A percentile compares a stretch with the other conserved stretches of the same genome.
Evolutionary conservation across 2,888 invertebrate genomes (phyloP).

Genomic region (Brachyptera putata): DNA sequence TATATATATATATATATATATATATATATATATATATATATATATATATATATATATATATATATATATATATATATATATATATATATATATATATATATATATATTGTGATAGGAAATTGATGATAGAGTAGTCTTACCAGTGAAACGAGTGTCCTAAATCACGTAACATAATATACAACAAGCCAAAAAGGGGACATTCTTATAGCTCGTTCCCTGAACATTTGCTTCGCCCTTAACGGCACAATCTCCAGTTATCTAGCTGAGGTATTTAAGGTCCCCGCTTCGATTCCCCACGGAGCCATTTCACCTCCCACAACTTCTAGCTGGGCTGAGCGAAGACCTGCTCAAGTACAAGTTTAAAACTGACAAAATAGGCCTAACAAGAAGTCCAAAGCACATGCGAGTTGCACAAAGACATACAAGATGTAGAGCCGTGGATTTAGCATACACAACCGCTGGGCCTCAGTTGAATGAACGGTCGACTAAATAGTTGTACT

Average conservation of each 20-base stretch:
- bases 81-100: too few species aligned
- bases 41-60: too few species aligned
- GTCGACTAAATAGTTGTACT: background rate
- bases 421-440: too few species aligned
- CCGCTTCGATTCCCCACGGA: slow-evolving; percentile 1
- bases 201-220: too few species aligned
- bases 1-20: too few species aligned
- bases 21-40: too few species aligned
- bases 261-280: slow-evolving; percentile 12
- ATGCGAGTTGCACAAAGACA: background rate
- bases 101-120: too few species aligned
- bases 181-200: too few species aligned
- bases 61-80: too few species aligned
- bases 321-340: background rate
- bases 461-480: background rate
- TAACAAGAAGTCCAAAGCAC: background rate
- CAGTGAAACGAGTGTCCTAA: too few species aligned
- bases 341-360: slow-evolving; percentile 13
- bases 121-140: too few species aligned
- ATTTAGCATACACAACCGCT: background rate
- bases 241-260: slow-evolving; percentile 1
- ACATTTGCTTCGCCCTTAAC: background rate
- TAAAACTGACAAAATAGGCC: slow-evolving; percentile 15
- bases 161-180: too few species aligned
- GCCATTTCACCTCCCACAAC: slow-evolving; percentile 14